Evolutionary conservation across 2,113 vertebrate genomes (phyloP).

Genomic region (Silurus glanis): DNA sequence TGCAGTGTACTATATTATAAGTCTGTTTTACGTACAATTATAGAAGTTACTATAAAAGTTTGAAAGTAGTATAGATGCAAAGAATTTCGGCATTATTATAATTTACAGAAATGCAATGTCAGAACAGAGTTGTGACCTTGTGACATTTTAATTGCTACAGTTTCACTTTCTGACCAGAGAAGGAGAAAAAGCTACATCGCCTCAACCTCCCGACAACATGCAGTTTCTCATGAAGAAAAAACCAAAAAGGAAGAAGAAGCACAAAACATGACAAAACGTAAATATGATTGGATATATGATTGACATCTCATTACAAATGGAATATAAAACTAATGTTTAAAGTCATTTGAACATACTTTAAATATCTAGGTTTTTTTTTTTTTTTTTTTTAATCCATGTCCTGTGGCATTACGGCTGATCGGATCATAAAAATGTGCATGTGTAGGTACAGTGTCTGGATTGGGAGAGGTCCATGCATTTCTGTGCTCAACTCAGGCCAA

Average conservation of each 20-base stretch:
- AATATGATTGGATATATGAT: not conserved
- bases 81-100: not conserved
- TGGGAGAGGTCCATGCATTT: slow-evolving; percentile 25
- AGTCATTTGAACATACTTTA: slow-evolving; percentile 21
- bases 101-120: slow-evolving; percentile 1
- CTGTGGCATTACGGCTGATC: slow-evolving; percentile 19
- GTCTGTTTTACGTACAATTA: not conserved
- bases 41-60: not conserved
- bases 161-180: slow-evolving; percentile 21
- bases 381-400: slow-evolving; percentile 1
- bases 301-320: slow-evolving; percentile 3
- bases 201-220: slow-evolving; percentile 15
- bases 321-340: slow-evolving; percentile 24
- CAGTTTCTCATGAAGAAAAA: not conserved
- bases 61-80: not conserved
- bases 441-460: slow-evolving; percentile 17
- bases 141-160: slow-evolving; percentile 31
- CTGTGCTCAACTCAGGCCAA: slow-evolving; percentile 20
- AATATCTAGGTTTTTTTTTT: not conserved
- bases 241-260: not conserved
- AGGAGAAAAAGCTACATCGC: slow-evolving; percentile 14
- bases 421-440: slow-evolving; percentile 18
- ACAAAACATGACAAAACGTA: not conserved
- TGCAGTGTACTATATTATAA: not conserved
- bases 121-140: not conserved